Conservation (phyloP, 2,113 vertebrate genomes). For the Corvus moneduloides region DNA sequence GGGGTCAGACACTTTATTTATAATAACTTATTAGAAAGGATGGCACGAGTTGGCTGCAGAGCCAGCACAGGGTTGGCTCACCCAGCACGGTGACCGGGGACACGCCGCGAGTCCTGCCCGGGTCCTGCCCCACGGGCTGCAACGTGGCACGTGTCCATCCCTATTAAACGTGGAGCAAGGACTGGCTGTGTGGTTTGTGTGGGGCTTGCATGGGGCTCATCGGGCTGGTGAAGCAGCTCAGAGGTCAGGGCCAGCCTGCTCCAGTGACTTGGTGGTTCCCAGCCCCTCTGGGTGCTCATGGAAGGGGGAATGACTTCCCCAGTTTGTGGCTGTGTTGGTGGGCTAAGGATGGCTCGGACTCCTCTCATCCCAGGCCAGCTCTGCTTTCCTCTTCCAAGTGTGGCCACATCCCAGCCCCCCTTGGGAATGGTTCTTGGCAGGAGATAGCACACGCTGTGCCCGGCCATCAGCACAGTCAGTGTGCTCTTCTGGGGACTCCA, state of each 20-base stretch:
- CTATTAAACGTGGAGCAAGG: slow-evolving; percentile 33
- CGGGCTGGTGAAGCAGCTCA: neutral
- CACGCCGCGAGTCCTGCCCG: rapidly evolving
- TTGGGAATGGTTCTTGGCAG: neutral
- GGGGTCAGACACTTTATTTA: neutral
- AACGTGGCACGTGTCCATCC: rapidly evolving
- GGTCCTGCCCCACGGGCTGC: neutral
- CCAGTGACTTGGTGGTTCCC: rapidly evolving
- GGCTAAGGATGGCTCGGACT: rapidly evolving
- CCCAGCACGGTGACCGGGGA: rapidly evolving
- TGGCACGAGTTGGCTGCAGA: rapidly evolving
- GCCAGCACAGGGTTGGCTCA: neutral
- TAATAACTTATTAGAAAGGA: slow-evolving; percentile 48
- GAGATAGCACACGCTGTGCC: neutral
- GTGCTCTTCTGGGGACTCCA: neutral
- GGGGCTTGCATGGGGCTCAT: neutral
- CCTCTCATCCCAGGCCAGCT: neutral
- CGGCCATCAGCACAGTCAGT: rapidly evolving
- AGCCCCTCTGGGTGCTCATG: neutral
- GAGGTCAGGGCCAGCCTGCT: neutral
- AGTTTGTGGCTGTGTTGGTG: neutral
- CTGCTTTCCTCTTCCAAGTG: neutral
- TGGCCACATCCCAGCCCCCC: neutral
- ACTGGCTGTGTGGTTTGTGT: neutral
- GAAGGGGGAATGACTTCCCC: neutral